Conservation (phyloP, 2,113 vertebrate genomes). For the Neopipo cinnamomea region DNA sequence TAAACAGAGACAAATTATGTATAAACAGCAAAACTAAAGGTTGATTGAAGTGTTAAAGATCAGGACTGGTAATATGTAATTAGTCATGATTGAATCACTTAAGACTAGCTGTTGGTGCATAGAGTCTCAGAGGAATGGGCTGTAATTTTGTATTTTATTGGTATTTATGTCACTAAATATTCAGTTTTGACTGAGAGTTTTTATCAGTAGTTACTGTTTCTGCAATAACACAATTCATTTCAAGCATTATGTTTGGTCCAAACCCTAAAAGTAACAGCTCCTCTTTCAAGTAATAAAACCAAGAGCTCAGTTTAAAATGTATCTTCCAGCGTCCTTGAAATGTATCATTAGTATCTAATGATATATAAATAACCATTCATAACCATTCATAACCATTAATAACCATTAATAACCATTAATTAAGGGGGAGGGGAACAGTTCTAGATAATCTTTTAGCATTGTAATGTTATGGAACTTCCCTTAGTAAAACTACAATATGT, state of each 20-base stretch:
- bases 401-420: background rate
- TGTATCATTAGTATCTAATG: background rate
- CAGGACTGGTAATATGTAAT: background rate
- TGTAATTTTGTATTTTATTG: slow-evolving; percentile 7
- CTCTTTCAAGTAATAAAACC: background rate
- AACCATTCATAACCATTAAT: background rate
- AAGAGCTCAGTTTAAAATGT: background rate
- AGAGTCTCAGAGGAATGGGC: background rate
- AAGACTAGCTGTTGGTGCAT: background rate
- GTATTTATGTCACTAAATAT: background rate
- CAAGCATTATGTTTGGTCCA: background rate
- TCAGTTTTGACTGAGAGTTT: background rate
- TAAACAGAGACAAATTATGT: slow-evolving; percentile 18
- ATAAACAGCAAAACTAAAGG: slow-evolving; percentile 7
- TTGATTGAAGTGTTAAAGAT: slow-evolving; percentile 48
- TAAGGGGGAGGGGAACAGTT: background rate
- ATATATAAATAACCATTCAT: background rate
- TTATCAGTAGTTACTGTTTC: background rate
- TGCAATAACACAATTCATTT: background rate
- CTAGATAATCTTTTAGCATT: background rate
- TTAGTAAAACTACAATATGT: background rate
- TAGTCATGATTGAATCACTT: slow-evolving; percentile 36
- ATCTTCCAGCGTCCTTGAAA: background rate
- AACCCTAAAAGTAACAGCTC: background rate
- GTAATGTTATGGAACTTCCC: background rate